Evolutionary conservation across 2,797 vertebrate genomes (phyloP), one percentile per base, ranked within the genome.

Genomic region (Typhlichthys subterraneus): DNA sequence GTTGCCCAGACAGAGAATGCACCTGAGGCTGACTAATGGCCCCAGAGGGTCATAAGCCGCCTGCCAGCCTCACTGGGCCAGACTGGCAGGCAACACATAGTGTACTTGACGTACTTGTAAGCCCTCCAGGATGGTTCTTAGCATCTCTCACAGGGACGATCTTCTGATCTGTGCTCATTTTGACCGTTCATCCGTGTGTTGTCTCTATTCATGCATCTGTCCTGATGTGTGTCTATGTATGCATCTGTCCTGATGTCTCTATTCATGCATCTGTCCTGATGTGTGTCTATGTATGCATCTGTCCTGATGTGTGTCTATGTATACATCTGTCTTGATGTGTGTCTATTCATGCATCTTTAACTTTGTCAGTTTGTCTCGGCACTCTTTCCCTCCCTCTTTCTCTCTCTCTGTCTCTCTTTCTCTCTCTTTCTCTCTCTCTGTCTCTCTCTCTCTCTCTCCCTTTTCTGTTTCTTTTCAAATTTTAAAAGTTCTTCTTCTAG

Each of bases 101-200:
- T 29, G 23, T 29, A 29, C 23, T 29, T 29, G 23, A 29, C 23
- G 4, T 29, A 29, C 53, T 46, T 57, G 58, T 33, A 57, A 53
- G 59, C 63, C 10, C 59, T 69, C 73, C 61, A 9, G 71, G 69
- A 72, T 8, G 56, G 47, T 60, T 54, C 1, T 14, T 15, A 8
- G 46, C 38, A 54, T 67, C 61, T 59, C 9, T 59, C 9, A 8
- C 38, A 42, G 38, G 38, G 2, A 10, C 9, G 2, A 69, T 48
- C 64, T 57, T 70, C 72, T 17, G 2, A 78, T 42, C 4, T n/a
- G 48, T 50, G 48, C 3, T 50, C 38, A 8, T 50, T 50, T 50
- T 50, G 12, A n/a, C 3, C 12, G 12, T 75, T 61, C 38, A 13
- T 5, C 29, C 3, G 7, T 7, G 7, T 42, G 38, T 29, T 42